Conservation (phyloP, 2,888 invertebrate species). For the Microctonus hyperodae region DNA sequence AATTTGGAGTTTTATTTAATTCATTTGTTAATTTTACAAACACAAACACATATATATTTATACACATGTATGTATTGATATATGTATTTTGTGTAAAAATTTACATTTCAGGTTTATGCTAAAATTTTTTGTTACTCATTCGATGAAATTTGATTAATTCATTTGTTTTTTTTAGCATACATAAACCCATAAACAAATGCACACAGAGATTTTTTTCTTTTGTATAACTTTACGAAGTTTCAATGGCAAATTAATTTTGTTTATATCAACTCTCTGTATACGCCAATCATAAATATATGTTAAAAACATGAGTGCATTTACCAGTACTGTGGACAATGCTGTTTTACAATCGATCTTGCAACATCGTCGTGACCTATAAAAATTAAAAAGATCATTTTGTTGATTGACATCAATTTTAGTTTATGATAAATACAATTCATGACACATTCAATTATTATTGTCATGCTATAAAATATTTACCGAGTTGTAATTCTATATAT, state of each 20-base stretch:
- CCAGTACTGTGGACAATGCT: constrained; percentile 66
- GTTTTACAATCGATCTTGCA: constrained; percentile 70
- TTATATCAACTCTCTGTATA: background rate
- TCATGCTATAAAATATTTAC: constrained; percentile 55
- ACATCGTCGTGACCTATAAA: constrained; percentile 68
- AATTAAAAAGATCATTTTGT: background rate
- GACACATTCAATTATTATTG: background rate
- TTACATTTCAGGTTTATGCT: too few relatives aligned
- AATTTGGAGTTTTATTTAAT: too few relatives aligned
- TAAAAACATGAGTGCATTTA: background rate
- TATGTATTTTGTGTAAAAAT: too few relatives aligned
- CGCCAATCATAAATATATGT: background rate
- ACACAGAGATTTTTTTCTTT: background rate
- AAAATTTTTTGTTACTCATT: too few relatives aligned
- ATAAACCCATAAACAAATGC: background rate
- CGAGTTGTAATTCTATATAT: constrained; percentile 72
- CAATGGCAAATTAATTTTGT: background rate
- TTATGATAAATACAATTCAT: background rate
- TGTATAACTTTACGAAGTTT: background rate
- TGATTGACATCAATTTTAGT: background rate
- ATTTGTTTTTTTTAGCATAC: too few relatives aligned
- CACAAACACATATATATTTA: too few relatives aligned
- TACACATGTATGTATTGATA: too few relatives aligned
- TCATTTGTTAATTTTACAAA: too few relatives aligned
- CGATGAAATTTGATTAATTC: too few relatives aligned